phyloP scores from a whole-genome alignment of 1,140 invertebrate species.

The Oreohelix idahoensis region DNA sequence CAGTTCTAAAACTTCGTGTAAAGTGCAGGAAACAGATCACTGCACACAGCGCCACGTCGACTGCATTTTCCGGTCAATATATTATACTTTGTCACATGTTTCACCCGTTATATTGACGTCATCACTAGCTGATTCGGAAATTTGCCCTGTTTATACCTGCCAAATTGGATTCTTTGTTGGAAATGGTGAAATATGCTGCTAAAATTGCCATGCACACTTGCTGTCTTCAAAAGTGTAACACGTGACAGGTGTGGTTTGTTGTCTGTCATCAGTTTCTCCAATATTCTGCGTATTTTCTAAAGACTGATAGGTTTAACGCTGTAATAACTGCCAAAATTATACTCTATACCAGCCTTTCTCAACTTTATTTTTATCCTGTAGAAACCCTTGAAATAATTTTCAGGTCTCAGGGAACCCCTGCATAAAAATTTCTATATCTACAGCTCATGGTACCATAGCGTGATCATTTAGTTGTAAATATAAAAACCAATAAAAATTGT shows the following conservation, averaged over 20 bases:
- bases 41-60: not conserved
- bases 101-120: not conserved
- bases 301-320: no score
- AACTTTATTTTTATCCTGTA: no score
- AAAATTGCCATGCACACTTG: not conserved
- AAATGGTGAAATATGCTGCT: not conserved
- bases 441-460: no score
- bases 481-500: no score
- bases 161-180: constrained; percentile 6
- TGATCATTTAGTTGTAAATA: no score
- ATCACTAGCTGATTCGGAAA: not conserved
- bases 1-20: not conserved
- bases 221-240: not conserved
- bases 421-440: no score
- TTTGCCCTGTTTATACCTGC: not conserved
- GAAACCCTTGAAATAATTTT: no score
- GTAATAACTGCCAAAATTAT: no score
- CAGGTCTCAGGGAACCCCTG: no score
- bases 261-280: not conserved
- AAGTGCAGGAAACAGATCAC: not conserved
- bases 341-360: no score
- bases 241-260: not conserved
- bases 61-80: not conserved
- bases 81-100: not conserved
- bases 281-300: not conserved